Conservation (phyloP, 2,797 vertebrate species). For the Naso thynnoides region DNA sequence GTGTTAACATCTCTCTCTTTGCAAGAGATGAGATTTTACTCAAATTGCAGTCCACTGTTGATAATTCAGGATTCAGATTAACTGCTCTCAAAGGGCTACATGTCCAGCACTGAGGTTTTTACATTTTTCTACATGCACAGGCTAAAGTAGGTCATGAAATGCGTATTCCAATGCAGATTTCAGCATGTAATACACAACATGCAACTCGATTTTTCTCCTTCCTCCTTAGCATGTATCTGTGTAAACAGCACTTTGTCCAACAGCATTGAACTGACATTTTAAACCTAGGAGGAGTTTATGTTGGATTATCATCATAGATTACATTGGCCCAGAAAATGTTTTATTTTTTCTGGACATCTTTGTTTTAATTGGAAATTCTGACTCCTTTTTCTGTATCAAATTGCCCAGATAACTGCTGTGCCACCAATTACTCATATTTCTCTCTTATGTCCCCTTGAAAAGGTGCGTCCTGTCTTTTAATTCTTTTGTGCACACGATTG, state of each 20-base stretch:
- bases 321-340: neutral
- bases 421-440: neutral
- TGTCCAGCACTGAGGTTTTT: constrained; percentile 23
- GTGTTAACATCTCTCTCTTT: constrained; percentile 1
- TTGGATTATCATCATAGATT: neutral
- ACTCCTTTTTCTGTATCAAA: constrained; percentile 5
- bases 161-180: constrained; percentile 1
- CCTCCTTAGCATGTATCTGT: neutral
- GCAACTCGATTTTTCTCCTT: neutral
- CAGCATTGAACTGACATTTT: constrained; percentile 8
- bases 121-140: neutral
- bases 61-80: neutral
- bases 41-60: neutral
- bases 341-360: neutral
- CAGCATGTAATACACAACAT: neutral
- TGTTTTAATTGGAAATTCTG: constrained; percentile 10
- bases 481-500: neutral
- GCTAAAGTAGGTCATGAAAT: constrained; percentile 2
- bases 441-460: neutral
- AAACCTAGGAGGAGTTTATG: neutral
- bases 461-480: constrained; percentile 7
- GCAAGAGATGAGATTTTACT: constrained; percentile 23
- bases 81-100: neutral
- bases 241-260: constrained; percentile 8
- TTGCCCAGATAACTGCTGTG: neutral